These are phyloP conservation scores for Cosmorhoe ocellata DNA, from an alignment of 2,888 invertebrate genomes.

Conservation along the genomic window DNA sequence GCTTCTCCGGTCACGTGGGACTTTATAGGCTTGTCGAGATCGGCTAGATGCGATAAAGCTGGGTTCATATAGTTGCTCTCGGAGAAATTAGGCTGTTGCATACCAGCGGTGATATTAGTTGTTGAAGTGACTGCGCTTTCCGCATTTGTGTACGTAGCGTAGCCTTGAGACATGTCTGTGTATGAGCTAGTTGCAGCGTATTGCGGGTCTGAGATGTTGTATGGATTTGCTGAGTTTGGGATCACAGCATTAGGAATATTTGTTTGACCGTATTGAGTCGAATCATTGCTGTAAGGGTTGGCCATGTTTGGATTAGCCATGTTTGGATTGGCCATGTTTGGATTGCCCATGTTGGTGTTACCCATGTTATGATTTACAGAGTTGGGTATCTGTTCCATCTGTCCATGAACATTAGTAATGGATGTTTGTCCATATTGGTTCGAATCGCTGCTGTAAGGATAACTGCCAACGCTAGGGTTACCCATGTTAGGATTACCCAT, in stretches of 20 bases:
- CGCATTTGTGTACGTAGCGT: constrained; percentile 55
- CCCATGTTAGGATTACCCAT: constrained; percentile 1
- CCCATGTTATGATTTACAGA: neutral
- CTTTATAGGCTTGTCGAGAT: constrained; percentile 69
- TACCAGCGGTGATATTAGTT: constrained; percentile 35
- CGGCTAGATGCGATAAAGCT: constrained; percentile 56
- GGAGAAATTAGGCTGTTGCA: constrained; percentile 26
- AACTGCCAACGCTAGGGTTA: constrained; percentile 2
- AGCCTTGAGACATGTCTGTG: constrained; percentile 53
- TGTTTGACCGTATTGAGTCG: constrained; percentile 40
- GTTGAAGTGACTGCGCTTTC: constrained; percentile 47
- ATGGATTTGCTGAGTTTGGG: constrained; percentile 24
- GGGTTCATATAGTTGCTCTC: constrained; percentile 40
- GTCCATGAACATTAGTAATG: constrained; percentile 2
- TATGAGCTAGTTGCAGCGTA: constrained; percentile 52
- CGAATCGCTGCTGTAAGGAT: neutral
- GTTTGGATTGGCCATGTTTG: constrained; percentile 8
- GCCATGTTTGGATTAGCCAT: constrained; percentile 1
- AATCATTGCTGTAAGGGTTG: constrained; percentile 37
- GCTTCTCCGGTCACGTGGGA: constrained; percentile 74
- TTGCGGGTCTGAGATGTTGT: constrained; percentile 45
- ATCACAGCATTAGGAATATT: constrained; percentile 3
- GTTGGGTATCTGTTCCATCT: no score
- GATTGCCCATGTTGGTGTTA: neutral
- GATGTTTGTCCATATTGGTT: constrained; percentile 9